Evolutionary conservation across 2,113 vertebrate genomes (phyloP).

Genomic region (Leptosomus discolor): DNA sequence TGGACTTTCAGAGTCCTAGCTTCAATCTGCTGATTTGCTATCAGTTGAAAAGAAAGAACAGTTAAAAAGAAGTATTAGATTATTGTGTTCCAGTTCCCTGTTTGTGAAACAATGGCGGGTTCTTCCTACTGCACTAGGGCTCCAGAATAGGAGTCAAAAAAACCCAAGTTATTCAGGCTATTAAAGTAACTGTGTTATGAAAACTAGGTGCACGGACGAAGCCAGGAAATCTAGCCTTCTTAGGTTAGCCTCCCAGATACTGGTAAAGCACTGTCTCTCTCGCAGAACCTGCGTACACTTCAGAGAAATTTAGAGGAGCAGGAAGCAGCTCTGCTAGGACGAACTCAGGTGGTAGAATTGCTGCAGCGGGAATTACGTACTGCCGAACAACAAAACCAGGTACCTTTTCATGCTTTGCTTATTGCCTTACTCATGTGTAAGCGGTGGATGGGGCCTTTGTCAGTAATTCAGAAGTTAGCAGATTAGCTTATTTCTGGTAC

Average conservation of each 20-base stretch:
- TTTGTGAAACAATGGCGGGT: background rate
- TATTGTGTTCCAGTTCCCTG: background rate
- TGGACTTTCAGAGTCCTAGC: background rate
- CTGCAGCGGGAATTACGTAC: conserved; percentile 84
- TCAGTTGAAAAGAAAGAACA: background rate
- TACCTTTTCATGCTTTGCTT: background rate
- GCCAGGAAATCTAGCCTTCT: background rate
- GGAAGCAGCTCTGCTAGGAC: conserved; percentile 80
- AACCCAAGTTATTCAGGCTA: background rate
- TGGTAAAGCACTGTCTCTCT: background rate
- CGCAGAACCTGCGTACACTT: conserved; percentile 75
- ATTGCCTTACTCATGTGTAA: background rate
- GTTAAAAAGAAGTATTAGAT: background rate
- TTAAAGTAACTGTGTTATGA: background rate
- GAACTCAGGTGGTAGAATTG: conserved; percentile 83
- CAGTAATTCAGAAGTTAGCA: background rate
- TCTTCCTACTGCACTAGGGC: background rate
- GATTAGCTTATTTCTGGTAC: background rate
- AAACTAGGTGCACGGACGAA: background rate
- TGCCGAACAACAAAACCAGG: conserved; percentile 88
- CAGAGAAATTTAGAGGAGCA: conserved; percentile 85
- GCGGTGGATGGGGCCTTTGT: background rate
- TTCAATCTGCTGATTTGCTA: background rate
- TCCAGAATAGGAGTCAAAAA: background rate
- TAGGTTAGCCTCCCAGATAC: background rate